phyloP scores from a whole-genome alignment of 2,888 invertebrate species.

The Tiphia femorata region DNA sequence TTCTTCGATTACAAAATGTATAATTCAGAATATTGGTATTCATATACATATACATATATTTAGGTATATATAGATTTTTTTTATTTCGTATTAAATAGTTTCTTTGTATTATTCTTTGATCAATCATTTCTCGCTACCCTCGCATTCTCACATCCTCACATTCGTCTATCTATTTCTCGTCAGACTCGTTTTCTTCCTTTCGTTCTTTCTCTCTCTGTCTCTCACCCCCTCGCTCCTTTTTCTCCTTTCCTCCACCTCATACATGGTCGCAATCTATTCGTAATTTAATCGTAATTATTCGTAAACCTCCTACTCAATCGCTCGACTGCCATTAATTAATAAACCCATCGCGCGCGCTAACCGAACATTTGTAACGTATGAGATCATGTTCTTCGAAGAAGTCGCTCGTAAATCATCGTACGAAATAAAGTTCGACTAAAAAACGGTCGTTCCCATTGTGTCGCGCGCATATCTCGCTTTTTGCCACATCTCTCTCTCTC shows the following conservation, averaged over 20 bases:
- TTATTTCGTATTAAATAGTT: constrained; percentile 15
- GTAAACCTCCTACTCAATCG: constrained; percentile 8
- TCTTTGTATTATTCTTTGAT: constrained; percentile 23
- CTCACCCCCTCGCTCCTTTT: constrained; percentile 6
- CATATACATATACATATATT: constrained; percentile 23
- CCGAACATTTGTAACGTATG: constrained; percentile 42
- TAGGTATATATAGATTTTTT: constrained; percentile 21
- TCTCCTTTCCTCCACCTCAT: constrained; percentile 4
- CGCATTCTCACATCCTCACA: not conserved
- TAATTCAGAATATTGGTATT: constrained; percentile 46
- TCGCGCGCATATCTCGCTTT: not conserved
- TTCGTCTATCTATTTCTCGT: not conserved
- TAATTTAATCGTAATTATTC: constrained; percentile 19
- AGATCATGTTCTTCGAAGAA: constrained; percentile 49
- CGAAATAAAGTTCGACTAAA: not conserved
- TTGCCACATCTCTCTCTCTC: not conserved
- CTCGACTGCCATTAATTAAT: constrained; percentile 34
- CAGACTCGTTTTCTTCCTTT: not conserved
- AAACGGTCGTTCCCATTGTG: not conserved
- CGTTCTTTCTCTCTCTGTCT: constrained; percentile 8
- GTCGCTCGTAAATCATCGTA: constrained; percentile 24
- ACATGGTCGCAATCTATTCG: constrained; percentile 2
- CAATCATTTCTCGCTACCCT: constrained; percentile 1
- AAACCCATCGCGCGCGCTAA: constrained; percentile 38
- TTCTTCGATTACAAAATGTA: constrained; percentile 38